A percentile compares a stretch with the other conserved stretches of the same genome.
Evolutionary conservation across 2,113 vertebrate species (phyloP).

Genomic region (Lamprologus callipterus): DNA sequence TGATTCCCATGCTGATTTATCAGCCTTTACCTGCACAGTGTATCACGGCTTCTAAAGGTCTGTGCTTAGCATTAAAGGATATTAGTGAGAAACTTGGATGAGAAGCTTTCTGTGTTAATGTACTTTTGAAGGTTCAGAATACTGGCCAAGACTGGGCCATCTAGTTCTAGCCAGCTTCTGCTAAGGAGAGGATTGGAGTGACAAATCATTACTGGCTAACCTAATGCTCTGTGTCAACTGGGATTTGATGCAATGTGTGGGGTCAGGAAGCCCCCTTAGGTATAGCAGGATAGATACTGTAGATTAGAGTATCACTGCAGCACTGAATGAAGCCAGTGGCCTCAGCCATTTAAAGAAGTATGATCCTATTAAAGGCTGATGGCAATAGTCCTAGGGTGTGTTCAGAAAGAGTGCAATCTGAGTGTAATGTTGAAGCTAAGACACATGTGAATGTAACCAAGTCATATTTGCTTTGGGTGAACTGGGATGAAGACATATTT

Average conservation of each 20-base stretch:
- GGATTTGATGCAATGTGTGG: neutral
- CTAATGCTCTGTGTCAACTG: neutral
- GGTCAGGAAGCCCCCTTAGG: neutral
- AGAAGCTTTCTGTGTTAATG: neutral
- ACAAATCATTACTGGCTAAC: neutral
- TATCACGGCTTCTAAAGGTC: neutral
- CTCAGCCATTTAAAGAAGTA: neutral
- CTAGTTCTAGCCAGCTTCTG: neutral
- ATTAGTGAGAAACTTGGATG: neutral
- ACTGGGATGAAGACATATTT: neutral
- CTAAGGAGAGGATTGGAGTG: neutral
- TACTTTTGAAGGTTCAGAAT: neutral
- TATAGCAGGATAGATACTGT: neutral
- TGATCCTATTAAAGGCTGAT: neutral
- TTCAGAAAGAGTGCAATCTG: neutral
- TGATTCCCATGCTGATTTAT: conserved; percentile 5
- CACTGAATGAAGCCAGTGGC: neutral
- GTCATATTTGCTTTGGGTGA: neutral
- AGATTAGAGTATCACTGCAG: neutral
- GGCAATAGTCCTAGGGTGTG: neutral
- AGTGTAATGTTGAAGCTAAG: neutral
- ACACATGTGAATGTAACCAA: neutral
- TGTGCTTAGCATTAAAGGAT: neutral
- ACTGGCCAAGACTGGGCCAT: neutral
- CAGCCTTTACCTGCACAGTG: conserved; percentile 7